Percentiles rank a stretch among this genome's conserved stretches.
phyloP scores from a whole-genome alignment of 2,797 vertebrate genomes.

The Ciconia nigra region DNA sequence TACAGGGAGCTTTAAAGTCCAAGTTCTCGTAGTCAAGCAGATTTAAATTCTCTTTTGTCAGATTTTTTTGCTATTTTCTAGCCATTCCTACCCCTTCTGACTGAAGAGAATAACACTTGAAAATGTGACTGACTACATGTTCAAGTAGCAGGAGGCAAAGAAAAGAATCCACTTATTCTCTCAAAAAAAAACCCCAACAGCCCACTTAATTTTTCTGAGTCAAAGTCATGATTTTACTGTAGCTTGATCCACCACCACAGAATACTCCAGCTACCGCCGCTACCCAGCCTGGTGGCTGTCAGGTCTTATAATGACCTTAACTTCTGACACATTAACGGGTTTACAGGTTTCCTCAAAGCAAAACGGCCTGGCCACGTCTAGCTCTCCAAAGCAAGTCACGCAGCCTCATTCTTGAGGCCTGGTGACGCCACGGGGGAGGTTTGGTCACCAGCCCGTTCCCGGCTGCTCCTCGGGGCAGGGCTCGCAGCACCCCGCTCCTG shows the following conservation, averaged over 20 bases:
- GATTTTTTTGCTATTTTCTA: not conserved
- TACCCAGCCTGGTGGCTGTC: not conserved
- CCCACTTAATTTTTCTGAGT: not conserved
- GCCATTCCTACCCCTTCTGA: not conserved
- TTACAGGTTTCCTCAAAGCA: not conserved
- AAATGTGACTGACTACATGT: not conserved
- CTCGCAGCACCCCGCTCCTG: not conserved
- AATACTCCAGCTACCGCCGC: not conserved
- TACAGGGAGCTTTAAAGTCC: not conserved
- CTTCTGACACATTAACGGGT: not conserved
- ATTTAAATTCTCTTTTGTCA: not conserved
- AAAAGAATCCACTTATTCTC: not conserved
- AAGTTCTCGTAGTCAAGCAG: not conserved
- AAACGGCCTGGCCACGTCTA: fast-evolving
- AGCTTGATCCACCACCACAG: not conserved
- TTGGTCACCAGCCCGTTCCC: too few relatives aligned
- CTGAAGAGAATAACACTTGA: not conserved
- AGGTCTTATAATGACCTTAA: not conserved
- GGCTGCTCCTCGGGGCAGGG: not conserved
- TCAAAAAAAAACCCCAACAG: not conserved
- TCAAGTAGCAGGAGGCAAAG: not conserved
- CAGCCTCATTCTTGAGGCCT: not conserved
- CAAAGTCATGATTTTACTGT: not conserved
- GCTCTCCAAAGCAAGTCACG: not conserved
- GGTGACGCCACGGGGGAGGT: not conserved